phyloP scores from a whole-genome alignment of 1,140 invertebrate species.

The Magallana angulata region DNA sequence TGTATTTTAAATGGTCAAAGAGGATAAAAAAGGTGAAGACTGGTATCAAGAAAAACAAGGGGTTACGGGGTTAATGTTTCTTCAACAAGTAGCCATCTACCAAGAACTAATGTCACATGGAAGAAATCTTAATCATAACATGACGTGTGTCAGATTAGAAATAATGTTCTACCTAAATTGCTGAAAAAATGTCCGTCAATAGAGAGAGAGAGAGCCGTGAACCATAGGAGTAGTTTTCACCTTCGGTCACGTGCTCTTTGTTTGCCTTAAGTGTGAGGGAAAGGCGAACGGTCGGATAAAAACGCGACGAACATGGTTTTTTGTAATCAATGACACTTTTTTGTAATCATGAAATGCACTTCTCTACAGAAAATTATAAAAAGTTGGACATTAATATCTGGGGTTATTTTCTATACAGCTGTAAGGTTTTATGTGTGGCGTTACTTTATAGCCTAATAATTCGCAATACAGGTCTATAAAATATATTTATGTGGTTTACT shows the following conservation, averaged over 20 bases:
- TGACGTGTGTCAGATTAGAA: background rate
- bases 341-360: constrained; percentile 34
- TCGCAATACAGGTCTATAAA: constrained; percentile 20
- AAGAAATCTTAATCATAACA: constrained; percentile 24
- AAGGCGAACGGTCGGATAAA: constrained; percentile 1
- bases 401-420: constrained; percentile 16
- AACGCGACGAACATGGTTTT: background rate
- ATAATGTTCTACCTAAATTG: constrained; percentile 24
- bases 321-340: constrained; percentile 21
- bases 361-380: constrained; percentile 10
- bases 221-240: constrained; percentile 14
- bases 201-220: background rate
- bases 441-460: constrained; percentile 22
- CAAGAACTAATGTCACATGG: background rate
- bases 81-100: constrained; percentile 4
- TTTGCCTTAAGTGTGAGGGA: background rate
- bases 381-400: background rate
- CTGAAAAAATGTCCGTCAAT: background rate
- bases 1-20: too few species aligned
- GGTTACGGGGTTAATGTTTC: constrained; percentile 22
- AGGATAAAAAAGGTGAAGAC: too few species aligned
- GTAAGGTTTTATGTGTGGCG: constrained; percentile 1
- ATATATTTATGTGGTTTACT: constrained; percentile 28
- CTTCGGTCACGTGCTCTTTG: background rate
- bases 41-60: constrained; percentile 17